Evolutionary conservation across 2,113 vertebrate genomes (phyloP), one percentile per base, ranked within the genome.

Genomic region (Pimephales promelas): DNA sequence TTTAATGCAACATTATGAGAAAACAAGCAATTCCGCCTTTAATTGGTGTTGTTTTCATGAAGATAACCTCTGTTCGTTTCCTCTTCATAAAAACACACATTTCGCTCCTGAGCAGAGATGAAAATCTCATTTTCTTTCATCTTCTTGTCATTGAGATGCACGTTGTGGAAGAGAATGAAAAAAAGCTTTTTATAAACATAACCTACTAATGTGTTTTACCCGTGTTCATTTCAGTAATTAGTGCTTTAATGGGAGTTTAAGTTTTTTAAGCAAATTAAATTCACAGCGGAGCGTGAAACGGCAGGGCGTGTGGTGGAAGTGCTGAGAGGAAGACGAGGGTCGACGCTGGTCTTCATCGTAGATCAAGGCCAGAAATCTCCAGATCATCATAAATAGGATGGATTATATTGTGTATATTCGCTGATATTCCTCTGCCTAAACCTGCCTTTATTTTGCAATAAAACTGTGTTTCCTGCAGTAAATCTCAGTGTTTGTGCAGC

Each of bases 21-120:
- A 99, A 97, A 97, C 96, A 97, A 98, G 96, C 96, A 96, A 97
- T 97, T 97, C 96, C 93, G 92, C 94, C 95, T 96, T 96, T 98
- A 99, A 99, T 98, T 98, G 97, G 95, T 94, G 94, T 96, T 94
- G 96, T 99, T 98, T 97, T 98, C 96, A 97, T 89, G 88, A 92
- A 88, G 95, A 94, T 97, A 96, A 96, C 96, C 97, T 98, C 95
- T 93, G 94, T 96, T 95, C 95, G 95, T 94, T 95, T 95, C 91
- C 91, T 93, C 94, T 95, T 94, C 96, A 93, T 94, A 93, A 96
- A 97, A 97, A 97, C 95, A 94, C 95, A 94, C 94, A 95, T 97
- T 96, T 95, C 95, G 95, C 96, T 96, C 94, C 94, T 96, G 95
- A 97, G 96, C 95, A 94, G 87, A 92, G 93, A 94, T 93, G 88